These are phyloP conservation scores for Melikaiella ostensackeni DNA, from an alignment of 2,888 invertebrate genomes.

Conservation along the genomic window DNA sequence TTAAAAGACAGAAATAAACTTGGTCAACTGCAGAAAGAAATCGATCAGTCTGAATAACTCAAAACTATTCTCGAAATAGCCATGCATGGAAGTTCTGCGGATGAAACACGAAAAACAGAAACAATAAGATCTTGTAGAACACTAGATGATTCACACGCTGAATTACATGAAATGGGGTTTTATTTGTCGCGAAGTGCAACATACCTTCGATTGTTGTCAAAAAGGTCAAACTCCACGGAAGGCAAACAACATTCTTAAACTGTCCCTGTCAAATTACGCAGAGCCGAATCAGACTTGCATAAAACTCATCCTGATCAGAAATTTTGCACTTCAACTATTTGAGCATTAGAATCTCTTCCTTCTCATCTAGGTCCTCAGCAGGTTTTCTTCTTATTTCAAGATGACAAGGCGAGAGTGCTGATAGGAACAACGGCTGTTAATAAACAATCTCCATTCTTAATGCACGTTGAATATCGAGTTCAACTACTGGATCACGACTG, in stretches of 20 bases:
- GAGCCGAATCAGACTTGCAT: slow-evolving; percentile 49
- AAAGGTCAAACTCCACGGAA: neutral
- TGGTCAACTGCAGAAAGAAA: too few relatives aligned
- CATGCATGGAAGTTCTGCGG: too few relatives aligned
- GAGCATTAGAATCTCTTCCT: neutral
- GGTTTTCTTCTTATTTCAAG: slow-evolving; percentile 48
- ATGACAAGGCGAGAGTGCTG: slow-evolving; percentile 60
- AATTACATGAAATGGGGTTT: neutral
- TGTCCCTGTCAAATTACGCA: slow-evolving; percentile 16
- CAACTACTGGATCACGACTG: slow-evolving; percentile 66
- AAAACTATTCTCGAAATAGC: too few relatives aligned
- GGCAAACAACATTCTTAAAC: slow-evolving; percentile 13
- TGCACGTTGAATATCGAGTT: slow-evolving; percentile 62
- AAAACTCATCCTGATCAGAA: slow-evolving; percentile 51
- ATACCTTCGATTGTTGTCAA: neutral
- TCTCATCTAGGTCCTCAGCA: neutral
- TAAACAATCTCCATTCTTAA: slow-evolving; percentile 65
- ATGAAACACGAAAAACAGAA: too few relatives aligned
- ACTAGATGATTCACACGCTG: too few relatives aligned
- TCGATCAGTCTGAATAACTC: too few relatives aligned
- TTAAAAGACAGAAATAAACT: too few relatives aligned
- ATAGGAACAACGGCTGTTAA: slow-evolving; percentile 67
- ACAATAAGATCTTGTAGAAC: too few relatives aligned
- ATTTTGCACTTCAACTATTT: slow-evolving; percentile 45
- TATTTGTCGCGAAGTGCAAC: slow-evolving; percentile 6